Evolutionary conservation across 1,140 invertebrate genomes (phyloP).

Genomic region (Thalassaphorura encarpata): DNA sequence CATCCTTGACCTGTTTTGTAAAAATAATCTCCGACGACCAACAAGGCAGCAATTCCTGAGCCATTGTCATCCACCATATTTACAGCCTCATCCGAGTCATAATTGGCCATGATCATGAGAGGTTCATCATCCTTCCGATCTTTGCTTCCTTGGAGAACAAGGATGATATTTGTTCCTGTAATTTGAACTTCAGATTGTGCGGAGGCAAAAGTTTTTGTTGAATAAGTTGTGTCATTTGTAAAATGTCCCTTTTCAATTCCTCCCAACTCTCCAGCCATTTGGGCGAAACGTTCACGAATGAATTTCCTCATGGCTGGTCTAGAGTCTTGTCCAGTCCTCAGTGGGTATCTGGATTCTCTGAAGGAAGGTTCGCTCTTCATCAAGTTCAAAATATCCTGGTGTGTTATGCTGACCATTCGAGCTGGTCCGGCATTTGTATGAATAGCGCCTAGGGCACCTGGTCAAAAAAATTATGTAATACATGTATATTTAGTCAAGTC

Average conservation of each 20-base stretch:
- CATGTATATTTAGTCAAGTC: too few relatives aligned
- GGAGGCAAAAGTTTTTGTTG: neutral
- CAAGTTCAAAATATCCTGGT: neutral
- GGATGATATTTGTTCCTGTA: constrained; percentile 2
- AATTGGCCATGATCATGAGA: constrained; percentile 18
- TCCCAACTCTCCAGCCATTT: neutral
- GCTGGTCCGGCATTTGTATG: too few relatives aligned
- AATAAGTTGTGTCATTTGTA: neutral
- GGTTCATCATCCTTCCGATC: constrained; percentile 9
- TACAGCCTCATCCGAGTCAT: constrained; percentile 13
- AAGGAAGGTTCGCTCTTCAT: neutral
- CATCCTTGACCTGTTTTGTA: neutral
- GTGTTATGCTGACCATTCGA: too few relatives aligned
- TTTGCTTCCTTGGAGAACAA: constrained; percentile 3
- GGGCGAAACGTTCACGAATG: neutral
- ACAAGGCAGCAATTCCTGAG: constrained; percentile 17
- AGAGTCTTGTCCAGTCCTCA: neutral
- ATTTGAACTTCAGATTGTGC: neutral
- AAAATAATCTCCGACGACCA: constrained; percentile 5
- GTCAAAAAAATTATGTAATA: too few relatives aligned
- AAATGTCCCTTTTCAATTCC: constrained; percentile 2
- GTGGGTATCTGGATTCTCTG: neutral
- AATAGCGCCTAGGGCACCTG: too few relatives aligned
- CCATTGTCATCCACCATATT: constrained; percentile 18
- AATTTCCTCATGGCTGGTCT: neutral